These are phyloP conservation scores for Podotricha telesiphe DNA, from an alignment of 2,888 invertebrate species.

Conservation along the genomic window DNA sequence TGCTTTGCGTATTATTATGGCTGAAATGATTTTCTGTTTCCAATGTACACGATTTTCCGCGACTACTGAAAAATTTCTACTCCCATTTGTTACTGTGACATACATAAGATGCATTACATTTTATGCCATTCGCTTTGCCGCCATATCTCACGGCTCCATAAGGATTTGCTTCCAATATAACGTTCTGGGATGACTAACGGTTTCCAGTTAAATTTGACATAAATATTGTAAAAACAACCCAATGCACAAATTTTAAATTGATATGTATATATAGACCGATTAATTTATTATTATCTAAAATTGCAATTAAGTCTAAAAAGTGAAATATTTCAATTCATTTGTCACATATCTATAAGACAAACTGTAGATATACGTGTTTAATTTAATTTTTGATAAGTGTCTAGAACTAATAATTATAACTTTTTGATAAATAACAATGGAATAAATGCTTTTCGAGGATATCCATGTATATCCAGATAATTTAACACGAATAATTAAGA, in stretches of 20 bases:
- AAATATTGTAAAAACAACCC: slow-evolving; percentile 45
- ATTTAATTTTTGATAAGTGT: no score
- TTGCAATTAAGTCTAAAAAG: not conserved
- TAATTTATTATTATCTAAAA: not conserved
- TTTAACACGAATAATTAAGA: slow-evolving; percentile 65
- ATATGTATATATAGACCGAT: not conserved
- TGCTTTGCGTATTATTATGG: slow-evolving; percentile 62
- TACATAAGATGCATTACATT: slow-evolving; percentile 68
- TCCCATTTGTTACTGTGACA: slow-evolving; percentile 66
- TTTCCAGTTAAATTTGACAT: slow-evolving; percentile 50
- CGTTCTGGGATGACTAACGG: slow-evolving; percentile 63
- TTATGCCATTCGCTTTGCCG: slow-evolving; percentile 62
- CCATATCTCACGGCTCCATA: slow-evolving; percentile 65
- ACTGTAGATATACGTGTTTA: not conserved
- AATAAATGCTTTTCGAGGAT: not conserved
- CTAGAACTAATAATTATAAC: not conserved
- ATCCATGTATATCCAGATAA: slow-evolving; percentile 47
- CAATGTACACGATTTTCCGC: slow-evolving; percentile 51
- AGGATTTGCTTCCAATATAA: slow-evolving; percentile 68
- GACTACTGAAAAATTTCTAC: slow-evolving; percentile 55
- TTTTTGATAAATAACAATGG: not conserved
- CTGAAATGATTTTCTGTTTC: slow-evolving; percentile 63
- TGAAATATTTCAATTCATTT: not conserved
- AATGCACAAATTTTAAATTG: slow-evolving; percentile 30
- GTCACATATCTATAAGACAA: no score